These are phyloP conservation scores for Hoplostethus mediterraneus DNA, from an alignment of 2,797 vertebrate genomes.

Conservation along the genomic window DNA sequence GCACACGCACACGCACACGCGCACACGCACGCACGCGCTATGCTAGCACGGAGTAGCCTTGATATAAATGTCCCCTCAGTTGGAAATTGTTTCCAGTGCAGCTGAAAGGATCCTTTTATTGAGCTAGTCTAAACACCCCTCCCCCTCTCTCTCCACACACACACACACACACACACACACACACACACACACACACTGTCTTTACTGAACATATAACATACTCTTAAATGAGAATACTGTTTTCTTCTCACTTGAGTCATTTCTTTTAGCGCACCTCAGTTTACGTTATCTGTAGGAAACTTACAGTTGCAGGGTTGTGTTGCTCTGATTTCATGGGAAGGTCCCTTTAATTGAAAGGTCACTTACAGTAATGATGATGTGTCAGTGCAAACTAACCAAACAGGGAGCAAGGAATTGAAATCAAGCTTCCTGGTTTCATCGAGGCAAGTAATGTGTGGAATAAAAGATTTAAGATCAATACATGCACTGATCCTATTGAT, in stretches of 20 bases:
- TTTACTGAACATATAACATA: constrained; percentile 17
- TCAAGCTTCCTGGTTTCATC: constrained; percentile 1
- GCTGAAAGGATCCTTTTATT: constrained; percentile 83
- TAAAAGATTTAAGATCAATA: constrained; percentile 21
- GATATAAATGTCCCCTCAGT: constrained; percentile 77
- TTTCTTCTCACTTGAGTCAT: not conserved
- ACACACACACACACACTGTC: constrained; percentile 34
- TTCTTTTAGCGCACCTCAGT: constrained; percentile 29
- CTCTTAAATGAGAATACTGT: not conserved
- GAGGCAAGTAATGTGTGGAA: constrained; percentile 6
- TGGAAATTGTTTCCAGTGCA: constrained; percentile 83
- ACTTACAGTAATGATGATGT: constrained; percentile 3
- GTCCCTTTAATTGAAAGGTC: not conserved
- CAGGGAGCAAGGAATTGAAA: not conserved
- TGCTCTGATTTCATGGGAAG: not conserved
- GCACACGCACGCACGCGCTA: constrained; percentile 25
- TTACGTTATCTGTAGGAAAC: constrained; percentile 24
- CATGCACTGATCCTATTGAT: not conserved
- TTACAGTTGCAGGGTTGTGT: constrained; percentile 1
- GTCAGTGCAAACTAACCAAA: not conserved
- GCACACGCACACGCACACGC: constrained; percentile 2
- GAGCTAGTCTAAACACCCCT: constrained; percentile 70
- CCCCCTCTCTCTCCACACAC: constrained; percentile 22
- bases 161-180: constrained; percentile 12
- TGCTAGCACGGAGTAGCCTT: constrained; percentile 54